phyloP scores from a whole-genome alignment of 2,113 vertebrate species.

The Regulus satrapa region DNA sequence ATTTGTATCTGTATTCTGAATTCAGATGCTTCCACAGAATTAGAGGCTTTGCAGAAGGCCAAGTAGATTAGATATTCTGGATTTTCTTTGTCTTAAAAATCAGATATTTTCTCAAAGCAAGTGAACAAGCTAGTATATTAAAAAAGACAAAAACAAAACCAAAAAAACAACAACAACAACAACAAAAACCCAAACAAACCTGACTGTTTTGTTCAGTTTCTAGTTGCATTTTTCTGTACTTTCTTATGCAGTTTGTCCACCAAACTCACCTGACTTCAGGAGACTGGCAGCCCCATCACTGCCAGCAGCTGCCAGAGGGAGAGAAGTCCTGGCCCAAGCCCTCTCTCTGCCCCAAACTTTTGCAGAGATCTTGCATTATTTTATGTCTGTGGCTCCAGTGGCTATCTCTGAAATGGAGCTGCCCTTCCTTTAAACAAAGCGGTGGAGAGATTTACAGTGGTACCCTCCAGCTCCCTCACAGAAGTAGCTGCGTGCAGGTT shows the following conservation, averaged over 20 bases:
- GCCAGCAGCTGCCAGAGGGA: not conserved
- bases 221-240: not conserved
- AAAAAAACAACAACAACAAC: too few relatives aligned
- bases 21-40: not conserved
- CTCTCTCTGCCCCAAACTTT: not conserved
- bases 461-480: not conserved
- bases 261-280: fast-evolving
- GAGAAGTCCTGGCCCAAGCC: not conserved
- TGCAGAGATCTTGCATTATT: not conserved
- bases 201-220: not conserved
- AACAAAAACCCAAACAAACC: too few relatives aligned
- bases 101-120: not conserved
- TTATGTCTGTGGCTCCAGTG: not conserved
- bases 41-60: not conserved
- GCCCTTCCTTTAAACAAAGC: not conserved
- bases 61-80: not conserved
- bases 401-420: not conserved
- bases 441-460: not conserved
- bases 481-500: fast-evolving
- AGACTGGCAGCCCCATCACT: not conserved
- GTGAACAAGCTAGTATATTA: not conserved
- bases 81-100: not conserved
- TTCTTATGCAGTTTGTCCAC: not conserved
- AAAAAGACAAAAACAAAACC: too few relatives aligned
- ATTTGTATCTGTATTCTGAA: not conserved